Base-by-base conservation (phyloP, 2,113 vertebrate species). In the Lathamus discolor region DNA sequence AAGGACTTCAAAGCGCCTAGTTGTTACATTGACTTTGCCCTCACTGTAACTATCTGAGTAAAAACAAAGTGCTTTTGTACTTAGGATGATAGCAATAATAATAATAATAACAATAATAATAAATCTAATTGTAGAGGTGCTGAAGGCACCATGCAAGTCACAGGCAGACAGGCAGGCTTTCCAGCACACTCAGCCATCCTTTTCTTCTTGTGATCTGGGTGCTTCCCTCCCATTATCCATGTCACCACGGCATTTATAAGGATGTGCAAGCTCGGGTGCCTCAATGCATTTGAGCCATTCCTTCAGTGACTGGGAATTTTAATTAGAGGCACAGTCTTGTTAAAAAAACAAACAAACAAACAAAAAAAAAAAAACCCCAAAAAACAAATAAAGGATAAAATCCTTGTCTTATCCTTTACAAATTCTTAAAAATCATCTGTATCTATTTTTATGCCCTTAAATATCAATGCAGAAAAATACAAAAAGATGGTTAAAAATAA, bases 191-290 rank as follows among this genome's bases (percentile, higher is more conserved):
- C 33, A 68, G 8, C 10, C 27, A 55, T 57, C 2, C 12, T 70
- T 85, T 41, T 49, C 17, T 43, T 55, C 17, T 23, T 27, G 6
- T 22, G 9, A 54, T 28, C 27, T 49, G 27, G 5, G 8, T 61
- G 20, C 1, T 54, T 62, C 41, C 33, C 13, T 88, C 46, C 59
- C 31, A 8, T 77, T 57, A 51, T 31, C 24, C 20, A 29, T 29
- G n/a, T 48, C 39, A 68, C 22, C 8, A n/a, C 29, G 52, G 10
- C 4, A 27, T n/a, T 70, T 74, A 3, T 27, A 70, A 83, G 24
- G 44, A 48, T 15, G 16, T 29, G 10, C 15, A 68, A 39, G 10
- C 0, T 0, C 31, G 33, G 13, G 9, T 5, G 5, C 9, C 13
- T 76, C 1, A 0, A 35, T 37, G 5, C 13, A 5, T 77, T 88